These are phyloP conservation scores for Pristiophorus japonicus DNA, from an alignment of 2,113 vertebrate species.

Conservation along the genomic window DNA sequence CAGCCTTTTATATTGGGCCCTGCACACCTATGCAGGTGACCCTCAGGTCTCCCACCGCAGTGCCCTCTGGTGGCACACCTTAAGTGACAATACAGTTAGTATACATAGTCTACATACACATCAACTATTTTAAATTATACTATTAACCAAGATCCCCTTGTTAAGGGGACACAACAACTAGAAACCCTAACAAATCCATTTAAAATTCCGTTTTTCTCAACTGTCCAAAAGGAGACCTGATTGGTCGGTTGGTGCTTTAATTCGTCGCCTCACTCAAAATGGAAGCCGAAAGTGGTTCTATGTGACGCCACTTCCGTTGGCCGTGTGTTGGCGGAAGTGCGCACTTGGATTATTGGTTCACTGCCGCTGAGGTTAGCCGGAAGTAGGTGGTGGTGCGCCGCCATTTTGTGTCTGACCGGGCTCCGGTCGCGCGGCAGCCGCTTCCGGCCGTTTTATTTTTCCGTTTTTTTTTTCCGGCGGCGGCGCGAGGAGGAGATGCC, in stretches of 20 bases:
- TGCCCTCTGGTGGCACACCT: too few relatives aligned
- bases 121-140: too few relatives aligned
- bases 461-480: slow-evolving; percentile 9
- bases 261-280: not conserved
- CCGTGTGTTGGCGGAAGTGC: not conserved
- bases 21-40: too few relatives aligned
- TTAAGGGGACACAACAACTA: too few relatives aligned
- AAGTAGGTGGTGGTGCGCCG: not conserved
- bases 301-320: not conserved
- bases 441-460: slow-evolving; percentile 36
- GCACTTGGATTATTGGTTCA: not conserved
- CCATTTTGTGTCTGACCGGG: not conserved
- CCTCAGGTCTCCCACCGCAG: too few relatives aligned
- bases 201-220: too few relatives aligned
- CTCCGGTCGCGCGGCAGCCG: slow-evolving; percentile 13
- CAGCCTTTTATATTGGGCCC: too few relatives aligned
- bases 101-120: too few relatives aligned
- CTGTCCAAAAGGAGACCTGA: too few relatives aligned
- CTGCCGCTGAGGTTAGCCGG: not conserved
- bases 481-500: slow-evolving; percentile 63
- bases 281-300: not conserved
- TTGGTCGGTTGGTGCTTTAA: not conserved
- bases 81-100: too few relatives aligned
- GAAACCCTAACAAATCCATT: too few relatives aligned
- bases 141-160: too few relatives aligned